Conservation (phyloP, 2,113 vertebrate species). For the Mobula hypostoma region DNA sequence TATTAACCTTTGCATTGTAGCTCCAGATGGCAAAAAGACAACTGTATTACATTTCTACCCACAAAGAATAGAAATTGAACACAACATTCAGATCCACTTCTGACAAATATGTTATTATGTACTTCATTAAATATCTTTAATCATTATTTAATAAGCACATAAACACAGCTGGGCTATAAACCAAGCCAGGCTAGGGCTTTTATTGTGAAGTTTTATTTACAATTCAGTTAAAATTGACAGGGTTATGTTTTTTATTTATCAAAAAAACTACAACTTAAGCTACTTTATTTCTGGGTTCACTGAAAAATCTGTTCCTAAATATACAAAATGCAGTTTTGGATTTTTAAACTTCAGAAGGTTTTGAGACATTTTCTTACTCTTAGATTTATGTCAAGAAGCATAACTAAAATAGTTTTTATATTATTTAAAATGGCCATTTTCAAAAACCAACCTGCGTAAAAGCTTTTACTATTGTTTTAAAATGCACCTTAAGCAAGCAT, state of each 20-base stretch:
- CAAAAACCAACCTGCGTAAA: neutral
- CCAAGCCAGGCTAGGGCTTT: neutral
- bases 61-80: neutral
- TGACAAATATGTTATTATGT: neutral
- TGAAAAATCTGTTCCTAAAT: neutral
- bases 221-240: neutral
- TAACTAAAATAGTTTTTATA: neutral
- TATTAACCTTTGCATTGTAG: neutral
- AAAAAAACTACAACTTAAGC: neutral
- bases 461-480: neutral
- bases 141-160: neutral
- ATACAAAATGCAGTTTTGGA: neutral
- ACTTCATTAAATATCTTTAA: neutral
- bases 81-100: neutral
- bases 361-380: neutral
- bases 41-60: neutral
- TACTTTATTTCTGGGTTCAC: neutral
- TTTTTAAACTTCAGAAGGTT: neutral
- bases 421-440: neutral
- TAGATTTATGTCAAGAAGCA: neutral
- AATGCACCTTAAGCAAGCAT: neutral
- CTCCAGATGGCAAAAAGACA: neutral
- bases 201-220: neutral
- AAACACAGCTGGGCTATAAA: neutral
- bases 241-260: neutral